Evolutionary conservation across 2,113 vertebrate genomes (phyloP).

Genomic region (Epinephelus moara): DNA sequence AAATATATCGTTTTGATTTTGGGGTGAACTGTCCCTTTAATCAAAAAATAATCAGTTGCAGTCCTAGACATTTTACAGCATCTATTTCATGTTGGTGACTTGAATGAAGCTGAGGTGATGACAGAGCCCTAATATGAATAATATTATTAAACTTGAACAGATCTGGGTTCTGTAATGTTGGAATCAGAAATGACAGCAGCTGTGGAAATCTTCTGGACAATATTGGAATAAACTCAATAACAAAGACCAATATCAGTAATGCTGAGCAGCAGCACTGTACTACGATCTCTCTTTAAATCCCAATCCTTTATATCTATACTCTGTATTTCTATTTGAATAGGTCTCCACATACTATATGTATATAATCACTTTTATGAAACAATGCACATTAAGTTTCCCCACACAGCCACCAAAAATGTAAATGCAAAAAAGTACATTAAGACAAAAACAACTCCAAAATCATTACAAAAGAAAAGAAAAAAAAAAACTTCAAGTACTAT

Average conservation of each 20-base stretch:
- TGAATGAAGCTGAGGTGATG: too few relatives aligned
- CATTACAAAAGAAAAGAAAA: constrained; percentile 85
- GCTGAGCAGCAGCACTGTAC: constrained; percentile 45
- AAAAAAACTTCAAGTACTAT: constrained; percentile 96
- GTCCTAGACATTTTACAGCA: background rate
- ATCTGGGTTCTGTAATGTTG: constrained; percentile 40
- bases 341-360: constrained; percentile 65
- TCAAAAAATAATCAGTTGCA: background rate
- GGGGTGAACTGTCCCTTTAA: too few relatives aligned
- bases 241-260: constrained; percentile 3
- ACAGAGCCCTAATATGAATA: background rate
- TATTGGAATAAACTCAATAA: background rate
- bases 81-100: background rate
- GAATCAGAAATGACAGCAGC: constrained; percentile 49
- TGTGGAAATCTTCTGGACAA: constrained; percentile 45
- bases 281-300: constrained; percentile 54
- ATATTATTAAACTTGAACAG: background rate
- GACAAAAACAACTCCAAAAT: constrained; percentile 67
- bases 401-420: constrained; percentile 65
- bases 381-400: constrained; percentile 48
- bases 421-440: constrained; percentile 68
- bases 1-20: too few relatives aligned
- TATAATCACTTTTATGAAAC: constrained; percentile 70
- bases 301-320: constrained; percentile 57
- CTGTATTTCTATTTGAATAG: constrained; percentile 60